phyloP scores from a whole-genome alignment of 2,888 invertebrate species.

The Tribolium freemani region DNA sequence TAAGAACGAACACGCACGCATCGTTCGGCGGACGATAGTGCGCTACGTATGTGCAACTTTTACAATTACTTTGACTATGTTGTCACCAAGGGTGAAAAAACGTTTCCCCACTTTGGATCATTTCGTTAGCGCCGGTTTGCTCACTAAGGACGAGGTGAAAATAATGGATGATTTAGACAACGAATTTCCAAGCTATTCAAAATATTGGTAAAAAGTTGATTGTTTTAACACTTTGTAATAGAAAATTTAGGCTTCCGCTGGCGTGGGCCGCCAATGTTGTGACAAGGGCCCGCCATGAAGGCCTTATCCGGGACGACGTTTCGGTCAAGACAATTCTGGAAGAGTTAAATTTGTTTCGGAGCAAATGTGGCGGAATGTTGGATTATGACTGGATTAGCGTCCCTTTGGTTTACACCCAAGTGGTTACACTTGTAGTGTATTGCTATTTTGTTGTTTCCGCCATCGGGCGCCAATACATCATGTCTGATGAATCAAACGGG shows the following conservation, averaged over 20 bases:
- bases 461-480: constrained; percentile 90
- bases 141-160: constrained; percentile 83
- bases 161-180: constrained; percentile 84
- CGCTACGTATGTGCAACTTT: constrained; percentile 86
- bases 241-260: constrained; percentile 76
- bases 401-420: constrained; percentile 85
- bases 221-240: not conserved
- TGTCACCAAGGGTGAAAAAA: constrained; percentile 89
- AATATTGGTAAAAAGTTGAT: constrained; percentile 77
- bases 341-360: constrained; percentile 85
- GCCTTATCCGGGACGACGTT: constrained; percentile 88
- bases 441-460: constrained; percentile 89
- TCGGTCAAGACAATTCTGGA: constrained; percentile 90
- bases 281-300: constrained; percentile 87
- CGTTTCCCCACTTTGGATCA: constrained; percentile 88
- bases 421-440: constrained; percentile 92
- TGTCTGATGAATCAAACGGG: constrained; percentile 54
- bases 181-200: constrained; percentile 87
- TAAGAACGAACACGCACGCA: constrained; percentile 82
- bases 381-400: constrained; percentile 85
- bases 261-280: constrained; percentile 92
- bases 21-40: constrained; percentile 84
- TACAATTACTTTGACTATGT: constrained; percentile 86
- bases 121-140: constrained; percentile 84
- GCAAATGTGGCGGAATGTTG: constrained; percentile 80